These are phyloP conservation scores for Psilopsiagon aymara DNA, from an alignment of 2,113 vertebrate genomes.

Conservation along the genomic window DNA sequence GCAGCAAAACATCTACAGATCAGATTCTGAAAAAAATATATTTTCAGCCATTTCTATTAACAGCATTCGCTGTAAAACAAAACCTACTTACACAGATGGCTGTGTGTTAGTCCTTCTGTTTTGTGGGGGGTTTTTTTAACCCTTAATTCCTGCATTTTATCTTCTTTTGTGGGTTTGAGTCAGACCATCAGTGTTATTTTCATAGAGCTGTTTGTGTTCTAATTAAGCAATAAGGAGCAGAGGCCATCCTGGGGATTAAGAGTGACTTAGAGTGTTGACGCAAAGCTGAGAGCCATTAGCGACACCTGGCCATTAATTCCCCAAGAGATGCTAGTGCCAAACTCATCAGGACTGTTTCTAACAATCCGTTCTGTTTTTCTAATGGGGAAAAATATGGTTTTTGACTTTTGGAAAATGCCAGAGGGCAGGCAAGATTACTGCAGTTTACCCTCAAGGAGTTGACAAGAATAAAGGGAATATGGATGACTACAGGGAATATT, in stretches of 20 bases:
- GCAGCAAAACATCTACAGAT: slow-evolving; percentile 22
- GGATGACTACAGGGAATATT: not conserved
- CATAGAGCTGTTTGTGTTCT: slow-evolving; percentile 55
- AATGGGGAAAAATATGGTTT: slow-evolving; percentile 13
- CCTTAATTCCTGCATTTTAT: slow-evolving; percentile 40
- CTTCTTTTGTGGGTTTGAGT: slow-evolving; percentile 38
- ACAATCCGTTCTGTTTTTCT: slow-evolving; percentile 26
- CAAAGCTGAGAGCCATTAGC: slow-evolving; percentile 69
- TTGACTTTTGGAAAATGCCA: not conserved
- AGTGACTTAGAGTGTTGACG: slow-evolving; percentile 61
- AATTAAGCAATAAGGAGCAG: slow-evolving; percentile 67
- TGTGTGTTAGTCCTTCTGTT: not conserved
- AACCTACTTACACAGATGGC: slow-evolving; percentile 42
- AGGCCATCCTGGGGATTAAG: slow-evolving; percentile 59
- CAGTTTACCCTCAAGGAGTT: not conserved
- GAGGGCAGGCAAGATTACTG: not conserved
- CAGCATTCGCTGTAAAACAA: slow-evolving; percentile 33
- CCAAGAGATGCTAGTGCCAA: slow-evolving; percentile 55
- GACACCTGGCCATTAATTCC: slow-evolving; percentile 67
- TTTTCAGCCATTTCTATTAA: slow-evolving; percentile 26
- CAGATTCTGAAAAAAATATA: not conserved
- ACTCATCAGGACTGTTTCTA: slow-evolving; percentile 43
- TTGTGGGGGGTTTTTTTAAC: not conserved
- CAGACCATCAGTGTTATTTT: slow-evolving; percentile 62
- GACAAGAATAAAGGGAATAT: not conserved